Evolutionary conservation across 2,797 vertebrate genomes (phyloP), one percentile per base, ranked within the genome.

Genomic region (Masticophis lateralis): DNA sequence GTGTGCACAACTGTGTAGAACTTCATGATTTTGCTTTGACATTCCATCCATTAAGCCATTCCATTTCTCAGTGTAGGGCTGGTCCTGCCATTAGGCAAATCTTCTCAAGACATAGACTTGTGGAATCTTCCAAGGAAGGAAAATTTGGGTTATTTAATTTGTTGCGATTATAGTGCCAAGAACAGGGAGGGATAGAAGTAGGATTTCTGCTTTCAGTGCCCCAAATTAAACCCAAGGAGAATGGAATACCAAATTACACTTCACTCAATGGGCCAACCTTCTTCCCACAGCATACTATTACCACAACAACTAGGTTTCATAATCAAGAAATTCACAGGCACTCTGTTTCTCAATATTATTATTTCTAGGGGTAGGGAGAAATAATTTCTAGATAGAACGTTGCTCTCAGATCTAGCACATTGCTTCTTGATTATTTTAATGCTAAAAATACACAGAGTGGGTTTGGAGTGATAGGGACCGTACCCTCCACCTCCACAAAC

Each of bases 401-500:
- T 92, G 95, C 88, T 96, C 96, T 95, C 94, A 97, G 95, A 93
- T 95, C 94, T 89, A 97, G 96, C 96, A 91, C 96, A 96, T 96
- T 97, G 94, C 94, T 96, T 96, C 95, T 86, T 97, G 97, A 97
- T 97, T 97, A 97, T 97, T 87, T 98, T 97, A 97, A 96, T 96
- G 96, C 96, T 98, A 95, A 96, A 98, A 98, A 97, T 98, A 96
- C 97, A 96, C 94, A 95, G 94, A 96, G 94, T 96, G 96, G 97
- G 95, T 96, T 97, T 95, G 91, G 96, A 97, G 95, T 96, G 96
- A 96, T 97, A 96, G 97, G 95, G 97, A 96, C 96, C 95, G 92
- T 97, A 97, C 97, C 97, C 93, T 91, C 98, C 97, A 90, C 97
- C 97, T 97, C 97, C 97, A 97, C 93, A 97, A 97, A 97, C 97